Evolutionary conservation across 53 echinoderm and acorn worm species (phyloP).

Genomic region (Glandiceps talaboti): DNA sequence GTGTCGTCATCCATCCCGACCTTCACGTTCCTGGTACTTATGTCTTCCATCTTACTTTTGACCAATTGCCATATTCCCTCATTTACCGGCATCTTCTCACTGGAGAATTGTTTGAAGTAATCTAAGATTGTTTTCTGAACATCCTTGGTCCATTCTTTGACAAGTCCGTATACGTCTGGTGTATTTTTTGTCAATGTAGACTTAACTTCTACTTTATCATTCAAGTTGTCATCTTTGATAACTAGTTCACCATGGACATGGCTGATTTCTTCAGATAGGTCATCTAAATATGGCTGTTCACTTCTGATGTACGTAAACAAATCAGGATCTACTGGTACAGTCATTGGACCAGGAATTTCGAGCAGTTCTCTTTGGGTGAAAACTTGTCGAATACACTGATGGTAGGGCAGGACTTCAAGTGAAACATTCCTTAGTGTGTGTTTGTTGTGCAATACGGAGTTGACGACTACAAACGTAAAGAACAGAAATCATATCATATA

Average conservation of each 20-base stretch:
- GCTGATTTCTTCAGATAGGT: background rate
- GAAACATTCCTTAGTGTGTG: background rate
- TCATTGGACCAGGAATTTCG: background rate
- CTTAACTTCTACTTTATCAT: too few species aligned
- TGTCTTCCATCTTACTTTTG: background rate
- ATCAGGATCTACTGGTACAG: background rate
- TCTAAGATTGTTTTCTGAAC: background rate
- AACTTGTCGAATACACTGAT: background rate
- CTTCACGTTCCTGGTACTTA: background rate
- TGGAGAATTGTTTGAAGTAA: conserved; percentile 8
- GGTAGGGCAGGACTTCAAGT: background rate
- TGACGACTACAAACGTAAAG: background rate
- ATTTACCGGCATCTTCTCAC: conserved; percentile 4
- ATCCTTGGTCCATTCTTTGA: conserved; percentile 14
- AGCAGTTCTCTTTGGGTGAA: background rate
- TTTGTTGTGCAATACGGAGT: background rate
- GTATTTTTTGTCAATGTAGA: background rate
- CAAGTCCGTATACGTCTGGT: background rate
- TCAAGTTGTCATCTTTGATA: too few species aligned
- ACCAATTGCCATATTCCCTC: background rate
- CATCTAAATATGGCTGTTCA: background rate
- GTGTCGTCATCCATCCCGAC: background rate
- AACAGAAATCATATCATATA: background rate
- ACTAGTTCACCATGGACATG: too few species aligned
- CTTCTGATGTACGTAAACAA: background rate